Conservation (phyloP, 1,140 invertebrate species). For the Archivesica marissinica region DNA sequence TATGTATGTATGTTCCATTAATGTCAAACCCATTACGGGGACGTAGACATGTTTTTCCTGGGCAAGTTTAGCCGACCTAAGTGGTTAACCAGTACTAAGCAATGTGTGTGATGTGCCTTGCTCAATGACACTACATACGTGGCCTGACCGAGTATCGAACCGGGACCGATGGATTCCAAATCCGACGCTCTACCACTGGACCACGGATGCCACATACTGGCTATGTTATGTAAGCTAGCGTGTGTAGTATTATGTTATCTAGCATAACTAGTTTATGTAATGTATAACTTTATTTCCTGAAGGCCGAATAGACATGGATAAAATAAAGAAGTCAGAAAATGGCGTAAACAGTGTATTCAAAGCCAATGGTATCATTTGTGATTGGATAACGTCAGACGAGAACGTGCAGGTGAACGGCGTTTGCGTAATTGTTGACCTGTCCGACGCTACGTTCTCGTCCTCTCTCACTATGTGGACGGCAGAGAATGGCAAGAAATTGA, state of each 20-base stretch:
- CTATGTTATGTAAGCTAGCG: not conserved
- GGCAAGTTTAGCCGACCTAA: too few species aligned
- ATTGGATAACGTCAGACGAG: constrained; percentile 28
- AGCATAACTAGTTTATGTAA: not conserved
- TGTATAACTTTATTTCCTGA: not conserved
- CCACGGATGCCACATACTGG: too few species aligned
- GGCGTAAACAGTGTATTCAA: constrained; percentile 27
- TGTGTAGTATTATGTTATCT: not conserved
- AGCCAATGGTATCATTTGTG: constrained; percentile 10
- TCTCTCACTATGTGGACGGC: not conserved
- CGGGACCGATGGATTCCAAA: too few species aligned
- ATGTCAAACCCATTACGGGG: too few species aligned
- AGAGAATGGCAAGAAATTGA: constrained; percentile 7
- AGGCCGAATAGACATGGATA: not conserved
- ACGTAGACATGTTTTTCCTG: too few species aligned
- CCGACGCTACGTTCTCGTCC: not conserved
- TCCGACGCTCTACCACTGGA: too few species aligned
- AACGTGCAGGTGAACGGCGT: constrained; percentile 18
- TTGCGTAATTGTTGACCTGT: not conserved
- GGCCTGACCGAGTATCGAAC: too few species aligned
- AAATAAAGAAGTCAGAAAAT: constrained; percentile 24
- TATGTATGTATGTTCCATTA: too few species aligned
- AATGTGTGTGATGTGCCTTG: too few species aligned
- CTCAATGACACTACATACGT: too few species aligned
- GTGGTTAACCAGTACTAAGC: too few species aligned